Evolutionary conservation across 2,797 vertebrate species (phyloP), one percentile per base, ranked within the genome.

Genomic region (Petrocephalus sullivani): DNA sequence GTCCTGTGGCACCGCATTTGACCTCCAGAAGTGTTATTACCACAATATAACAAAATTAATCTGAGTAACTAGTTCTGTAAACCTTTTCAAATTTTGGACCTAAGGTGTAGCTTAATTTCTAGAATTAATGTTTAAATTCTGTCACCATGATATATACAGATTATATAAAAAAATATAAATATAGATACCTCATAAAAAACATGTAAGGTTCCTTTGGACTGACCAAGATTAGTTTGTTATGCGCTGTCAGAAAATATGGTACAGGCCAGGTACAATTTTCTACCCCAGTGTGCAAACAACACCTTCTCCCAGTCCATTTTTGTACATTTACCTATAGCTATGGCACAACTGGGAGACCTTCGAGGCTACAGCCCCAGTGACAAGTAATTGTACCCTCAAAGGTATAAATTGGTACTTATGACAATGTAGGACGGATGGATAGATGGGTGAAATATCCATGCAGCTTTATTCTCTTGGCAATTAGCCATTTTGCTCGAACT

Each of bases 1-100:
- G 88, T 89, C 92, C 87, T 19, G 61, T 60, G 14, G 64, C 88
- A 87, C 89, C 89, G 91, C 90, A 91, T 91, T 91, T 89, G 91
- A 89, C 90, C 84, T 91, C 61, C 56, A 89, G 71, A 41, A 88
- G 88, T 90, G 89, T 92, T 90, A 92, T 82, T 28, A 33, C 61
- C 28, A 67, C 78, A 82, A 53, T 51, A 53, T 46, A 82, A 14
- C 28, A 82, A 7, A 82, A 82, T 21, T 21, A 82, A 53, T 53
- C 51, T 53, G 37, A 82, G 78, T 53, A 41, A 41, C 37, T 41
- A 14, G 28, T 46, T 7, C 23, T 19, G 4, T 67, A 67, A 67
- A 64, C 61, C 67, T 19, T 75, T 41, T 12, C 37, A 75, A 4
- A 5, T 75, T 41, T 41, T 41, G 16, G 67, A 75, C 33, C 33